Evolutionary conservation across 2,797 vertebrate genomes (phyloP).

Genomic region (Centroberyx gerrardi): DNA sequence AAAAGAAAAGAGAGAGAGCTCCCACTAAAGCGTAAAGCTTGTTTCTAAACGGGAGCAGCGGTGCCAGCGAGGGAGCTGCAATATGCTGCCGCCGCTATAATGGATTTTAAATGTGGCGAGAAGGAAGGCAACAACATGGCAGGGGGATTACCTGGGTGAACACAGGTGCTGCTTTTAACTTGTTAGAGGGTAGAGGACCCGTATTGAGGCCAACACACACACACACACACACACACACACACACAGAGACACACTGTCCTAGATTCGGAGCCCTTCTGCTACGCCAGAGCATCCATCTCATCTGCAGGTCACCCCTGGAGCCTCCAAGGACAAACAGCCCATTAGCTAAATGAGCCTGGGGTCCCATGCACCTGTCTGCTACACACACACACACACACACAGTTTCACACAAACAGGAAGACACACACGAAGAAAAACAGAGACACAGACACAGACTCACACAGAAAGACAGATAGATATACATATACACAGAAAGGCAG

Average conservation of each 20-base stretch:
- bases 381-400: slow-evolving; percentile 24
- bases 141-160: slow-evolving; percentile 71
- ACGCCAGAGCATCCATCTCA: slow-evolving; percentile 75
- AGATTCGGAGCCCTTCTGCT: slow-evolving; percentile 59
- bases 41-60: slow-evolving; percentile 42
- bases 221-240: slow-evolving; percentile 25
- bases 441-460: neutral
- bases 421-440: neutral
- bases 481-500: neutral
- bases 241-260: slow-evolving; percentile 51
- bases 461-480: neutral
- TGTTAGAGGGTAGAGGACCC: slow-evolving; percentile 66
- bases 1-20: neutral
- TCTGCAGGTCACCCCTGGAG: slow-evolving; percentile 76
- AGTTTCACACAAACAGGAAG: neutral
- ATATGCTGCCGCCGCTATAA: slow-evolving; percentile 57
- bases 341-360: slow-evolving; percentile 82
- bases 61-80: slow-evolving; percentile 41
- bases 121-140: slow-evolving; percentile 47
- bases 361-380: slow-evolving; percentile 70
- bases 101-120: slow-evolving; percentile 74
- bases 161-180: slow-evolving; percentile 73
- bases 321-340: slow-evolving; percentile 82
- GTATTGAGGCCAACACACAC: slow-evolving; percentile 68
- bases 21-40: slow-evolving; percentile 16